A percentile compares a stretch with the other conserved stretches of the same genome.
phyloP scores from a whole-genome alignment of 2,113 vertebrate genomes.

The Mustela nigripes region DNA sequence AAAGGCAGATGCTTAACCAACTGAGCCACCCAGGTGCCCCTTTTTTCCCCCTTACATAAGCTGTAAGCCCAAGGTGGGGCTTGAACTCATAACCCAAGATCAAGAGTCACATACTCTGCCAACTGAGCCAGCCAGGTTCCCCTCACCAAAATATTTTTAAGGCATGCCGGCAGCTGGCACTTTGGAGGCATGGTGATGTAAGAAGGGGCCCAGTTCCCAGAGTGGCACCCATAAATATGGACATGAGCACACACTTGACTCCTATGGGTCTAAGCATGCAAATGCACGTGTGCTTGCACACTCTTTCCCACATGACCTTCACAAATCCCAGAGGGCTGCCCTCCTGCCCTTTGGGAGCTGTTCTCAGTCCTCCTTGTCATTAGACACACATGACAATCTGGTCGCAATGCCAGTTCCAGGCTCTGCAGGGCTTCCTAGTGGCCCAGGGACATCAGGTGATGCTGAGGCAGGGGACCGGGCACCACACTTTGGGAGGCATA shows the following conservation, averaged over 20 bases:
- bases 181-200: neutral
- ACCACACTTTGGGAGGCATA: neutral
- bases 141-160: neutral
- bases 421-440: rapidly evolving
- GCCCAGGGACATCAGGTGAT: neutral
- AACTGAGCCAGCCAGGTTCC: neutral
- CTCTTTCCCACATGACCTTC: neutral
- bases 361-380: neutral
- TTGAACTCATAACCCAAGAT: neutral
- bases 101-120: neutral
- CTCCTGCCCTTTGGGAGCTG: neutral
- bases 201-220: neutral
- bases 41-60: neutral
- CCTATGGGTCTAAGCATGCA: neutral
- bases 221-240: neutral
- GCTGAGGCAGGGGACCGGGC: neutral
- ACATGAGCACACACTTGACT: neutral
- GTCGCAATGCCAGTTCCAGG: neutral
- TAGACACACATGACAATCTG: neutral
- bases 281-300: neutral
- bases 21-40: too few relatives aligned
- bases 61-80: neutral
- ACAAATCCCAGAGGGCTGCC: neutral
- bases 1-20: too few relatives aligned
- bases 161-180: neutral